These are phyloP conservation scores for Mimas tiliae DNA, from an alignment of 2,888 invertebrate genomes.

Conservation along the genomic window DNA sequence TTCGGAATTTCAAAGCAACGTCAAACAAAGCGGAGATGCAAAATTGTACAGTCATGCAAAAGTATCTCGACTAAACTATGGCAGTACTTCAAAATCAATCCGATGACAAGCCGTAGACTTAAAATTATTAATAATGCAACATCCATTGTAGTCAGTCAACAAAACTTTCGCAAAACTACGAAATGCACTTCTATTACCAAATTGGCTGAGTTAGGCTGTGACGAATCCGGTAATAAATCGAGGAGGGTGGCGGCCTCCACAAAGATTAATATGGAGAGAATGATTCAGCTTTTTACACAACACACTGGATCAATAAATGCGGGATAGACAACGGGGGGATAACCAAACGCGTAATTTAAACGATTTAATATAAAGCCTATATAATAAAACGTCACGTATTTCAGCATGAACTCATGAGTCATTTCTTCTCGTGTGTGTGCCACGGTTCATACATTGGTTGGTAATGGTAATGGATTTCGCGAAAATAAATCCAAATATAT, in stretches of 20 bases:
- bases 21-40: conserved; percentile 42
- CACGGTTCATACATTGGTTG: background rate
- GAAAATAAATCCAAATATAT: background rate
- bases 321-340: conserved; percentile 40
- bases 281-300: conserved; percentile 62
- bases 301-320: conserved; percentile 54
- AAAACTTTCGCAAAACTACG: conserved; percentile 52
- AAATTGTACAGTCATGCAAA: conserved; percentile 54
- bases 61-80: conserved; percentile 41
- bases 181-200: conserved; percentile 53
- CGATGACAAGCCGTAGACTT: conserved; percentile 56
- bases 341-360: conserved; percentile 28
- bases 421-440: background rate
- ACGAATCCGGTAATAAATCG: conserved; percentile 63
- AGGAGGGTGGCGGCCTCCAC: conserved; percentile 43
- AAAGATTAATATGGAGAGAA: conserved; percentile 63
- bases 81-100: conserved; percentile 38
- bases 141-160: conserved; percentile 56
- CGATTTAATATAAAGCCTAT: conserved; percentile 21
- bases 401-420: background rate
- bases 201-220: conserved; percentile 61
- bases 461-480: background rate
- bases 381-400: conserved; percentile 1
- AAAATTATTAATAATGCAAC: conserved; percentile 52
- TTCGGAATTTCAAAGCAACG: conserved; percentile 19